Percentiles rank a stretch among this genome's conserved stretches.
Conservation (phyloP, 2,113 vertebrate species). For the Brachyhypopomus gauderio region DNA sequence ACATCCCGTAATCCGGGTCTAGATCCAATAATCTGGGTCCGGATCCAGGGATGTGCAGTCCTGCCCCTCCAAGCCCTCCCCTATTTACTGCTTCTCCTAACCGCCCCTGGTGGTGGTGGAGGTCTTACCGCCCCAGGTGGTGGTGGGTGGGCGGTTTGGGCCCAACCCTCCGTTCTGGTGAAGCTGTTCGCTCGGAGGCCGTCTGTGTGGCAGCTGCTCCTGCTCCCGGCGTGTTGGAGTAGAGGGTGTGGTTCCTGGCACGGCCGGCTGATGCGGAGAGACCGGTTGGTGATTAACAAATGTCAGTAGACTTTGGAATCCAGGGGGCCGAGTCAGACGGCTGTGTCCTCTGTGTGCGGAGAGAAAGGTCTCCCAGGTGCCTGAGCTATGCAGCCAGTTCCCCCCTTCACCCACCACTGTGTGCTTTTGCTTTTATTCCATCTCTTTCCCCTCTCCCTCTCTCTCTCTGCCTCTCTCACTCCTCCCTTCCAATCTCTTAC, state of each 20-base stretch:
- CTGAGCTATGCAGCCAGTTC: conserved; percentile 70
- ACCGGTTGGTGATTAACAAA: conserved; percentile 99
- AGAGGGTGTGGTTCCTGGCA: conserved; percentile 94
- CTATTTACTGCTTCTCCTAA: background rate
- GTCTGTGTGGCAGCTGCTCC: conserved; percentile 83
- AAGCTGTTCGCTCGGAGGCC: conserved; percentile 81
- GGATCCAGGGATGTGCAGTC: background rate
- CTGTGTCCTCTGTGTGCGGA: conserved; percentile 82
- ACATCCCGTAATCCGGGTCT: background rate
- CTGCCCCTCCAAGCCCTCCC: background rate
- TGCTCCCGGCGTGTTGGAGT: conserved; percentile 83
- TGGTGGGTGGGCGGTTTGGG: conserved; percentile 70
- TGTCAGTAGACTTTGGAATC: conserved; percentile 99
- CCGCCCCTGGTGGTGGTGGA: conserved; percentile 42
- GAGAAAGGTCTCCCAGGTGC: conserved; percentile 82
- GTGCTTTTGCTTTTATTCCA: conserved; percentile 34
- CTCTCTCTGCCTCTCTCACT: too few species aligned
- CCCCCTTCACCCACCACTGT: conserved; percentile 42
- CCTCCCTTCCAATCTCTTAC: too few species aligned
- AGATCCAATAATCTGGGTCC: conserved; percentile 46
- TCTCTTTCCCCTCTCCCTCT: conserved; percentile 30
- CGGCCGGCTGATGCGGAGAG: conserved; percentile 86
- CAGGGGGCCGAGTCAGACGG: conserved; percentile 85
- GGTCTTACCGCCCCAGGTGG: conserved; percentile 53
- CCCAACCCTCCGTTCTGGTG: conserved; percentile 75